A percentile compares a stretch with the other conserved stretches of the same genome.
Evolutionary conservation across 2,888 invertebrate species (phyloP).

Genomic region (Trisateles emortualis): DNA sequence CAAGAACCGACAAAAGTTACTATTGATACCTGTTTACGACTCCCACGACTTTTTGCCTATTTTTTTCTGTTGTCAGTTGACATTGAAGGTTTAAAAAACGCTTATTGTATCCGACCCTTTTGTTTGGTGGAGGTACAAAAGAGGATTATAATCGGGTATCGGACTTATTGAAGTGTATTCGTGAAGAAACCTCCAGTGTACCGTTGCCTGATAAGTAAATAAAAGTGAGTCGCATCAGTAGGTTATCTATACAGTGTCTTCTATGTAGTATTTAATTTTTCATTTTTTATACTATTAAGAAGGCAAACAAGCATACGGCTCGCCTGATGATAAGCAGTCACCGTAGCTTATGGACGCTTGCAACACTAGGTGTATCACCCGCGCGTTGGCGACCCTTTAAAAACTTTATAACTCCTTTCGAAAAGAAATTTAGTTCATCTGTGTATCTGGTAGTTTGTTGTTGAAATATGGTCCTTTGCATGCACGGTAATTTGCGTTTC

Average conservation of each 20-base stretch:
- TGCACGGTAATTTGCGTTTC: too few species aligned
- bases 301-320: too few species aligned
- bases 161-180: slow-evolving; percentile 61
- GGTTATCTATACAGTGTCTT: background rate
- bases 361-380: too few species aligned
- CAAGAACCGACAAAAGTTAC: slow-evolving; percentile 51
- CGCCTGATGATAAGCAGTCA: too few species aligned
- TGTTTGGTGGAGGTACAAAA: slow-evolving; percentile 61
- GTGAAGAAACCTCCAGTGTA: slow-evolving; percentile 54
- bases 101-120: slow-evolving; percentile 53
- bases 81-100: slow-evolving; percentile 48
- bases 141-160: slow-evolving; percentile 69
- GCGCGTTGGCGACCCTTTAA: too few species aligned
- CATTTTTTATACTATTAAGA: too few species aligned
- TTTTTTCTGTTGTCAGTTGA: slow-evolving; percentile 53
- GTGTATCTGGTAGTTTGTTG: too few species aligned
- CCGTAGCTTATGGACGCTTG: too few species aligned
- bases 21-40: slow-evolving; percentile 62
- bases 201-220: slow-evolving; percentile 41
- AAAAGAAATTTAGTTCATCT: too few species aligned
- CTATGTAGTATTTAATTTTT: too few species aligned
- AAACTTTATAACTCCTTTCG: too few species aligned
- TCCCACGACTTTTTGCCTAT: slow-evolving; percentile 59
- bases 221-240: slow-evolving; percentile 1
- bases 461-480: too few species aligned